Percentiles rank a stretch among this genome's conserved stretches.
Evolutionary conservation across 2,888 invertebrate species (phyloP).

Genomic region (Acrobasis suavella): DNA sequence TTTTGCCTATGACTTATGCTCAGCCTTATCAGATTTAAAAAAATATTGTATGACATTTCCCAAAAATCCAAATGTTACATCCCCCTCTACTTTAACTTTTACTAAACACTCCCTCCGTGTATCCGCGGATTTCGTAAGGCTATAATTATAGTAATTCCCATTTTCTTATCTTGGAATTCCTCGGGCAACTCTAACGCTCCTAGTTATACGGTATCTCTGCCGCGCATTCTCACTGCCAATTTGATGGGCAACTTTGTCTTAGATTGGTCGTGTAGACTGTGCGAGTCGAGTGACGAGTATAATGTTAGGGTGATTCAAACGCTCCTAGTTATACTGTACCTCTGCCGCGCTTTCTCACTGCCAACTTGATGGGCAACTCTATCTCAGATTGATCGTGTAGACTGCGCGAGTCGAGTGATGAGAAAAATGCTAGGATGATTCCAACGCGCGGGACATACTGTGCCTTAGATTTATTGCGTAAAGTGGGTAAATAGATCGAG

Average conservation of each 20-base stretch:
- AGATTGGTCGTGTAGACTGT: background rate
- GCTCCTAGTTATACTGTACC: background rate
- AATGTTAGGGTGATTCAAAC: too few species aligned
- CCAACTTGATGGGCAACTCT: background rate
- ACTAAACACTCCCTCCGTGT: slow-evolving; percentile 2
- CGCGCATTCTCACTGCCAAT: too few species aligned
- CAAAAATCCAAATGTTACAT: background rate
- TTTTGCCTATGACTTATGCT: too few species aligned
- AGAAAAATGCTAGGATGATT: background rate
- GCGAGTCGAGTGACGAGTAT: background rate
- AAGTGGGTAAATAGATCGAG: too few species aligned
- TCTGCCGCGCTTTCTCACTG: too few species aligned
- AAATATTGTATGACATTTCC: too few species aligned
- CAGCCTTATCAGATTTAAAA: too few species aligned
- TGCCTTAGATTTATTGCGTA: background rate
- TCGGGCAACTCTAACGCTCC: background rate
- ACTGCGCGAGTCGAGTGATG: background rate
- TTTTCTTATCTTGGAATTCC: slow-evolving; percentile 10
- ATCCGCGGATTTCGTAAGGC: background rate
- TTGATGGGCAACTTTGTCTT: background rate
- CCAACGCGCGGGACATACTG: background rate
- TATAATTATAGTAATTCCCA: slow-evolving; percentile 13
- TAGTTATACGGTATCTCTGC: background rate
- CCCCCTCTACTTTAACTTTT: slow-evolving; percentile 1
- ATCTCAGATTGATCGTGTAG: background rate